phyloP scores from a whole-genome alignment of 2,113 vertebrate species.

The Siniperca chuatsi region DNA sequence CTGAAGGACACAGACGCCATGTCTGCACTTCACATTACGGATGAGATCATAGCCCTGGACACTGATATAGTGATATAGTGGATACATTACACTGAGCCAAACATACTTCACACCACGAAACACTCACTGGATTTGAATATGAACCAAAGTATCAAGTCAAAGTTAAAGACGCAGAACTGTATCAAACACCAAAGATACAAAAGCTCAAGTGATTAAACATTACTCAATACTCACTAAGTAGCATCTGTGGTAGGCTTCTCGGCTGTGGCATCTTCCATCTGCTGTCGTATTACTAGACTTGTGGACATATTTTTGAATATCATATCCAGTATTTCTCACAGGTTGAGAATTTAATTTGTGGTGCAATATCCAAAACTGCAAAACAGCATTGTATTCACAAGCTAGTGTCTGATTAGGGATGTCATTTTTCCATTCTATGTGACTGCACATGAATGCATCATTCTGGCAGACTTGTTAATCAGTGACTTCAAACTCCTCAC shows the following conservation, averaged over 20 bases:
- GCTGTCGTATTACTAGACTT: background rate
- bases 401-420: background rate
- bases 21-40: conserved; percentile 68
- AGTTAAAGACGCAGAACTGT: background rate
- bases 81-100: conserved; percentile 27
- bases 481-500: background rate
- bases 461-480: background rate
- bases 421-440: background rate
- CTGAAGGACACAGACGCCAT: conserved; percentile 71
- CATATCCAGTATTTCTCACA: background rate
- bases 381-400: background rate
- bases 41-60: conserved; percentile 62
- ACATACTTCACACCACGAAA: conserved; percentile 25
- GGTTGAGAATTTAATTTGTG: no score
- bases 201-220: background rate
- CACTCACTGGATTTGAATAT: conserved; percentile 5
- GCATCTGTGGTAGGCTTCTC: background rate
- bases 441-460: background rate
- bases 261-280: background rate
- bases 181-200: background rate
- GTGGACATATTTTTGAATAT: background rate
- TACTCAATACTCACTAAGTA: background rate
- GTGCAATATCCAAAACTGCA: background rate
- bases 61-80: conserved; percentile 11
- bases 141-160: background rate